phyloP scores from a whole-genome alignment of 1,140 invertebrate species.

The Heliothis subflexa region DNA sequence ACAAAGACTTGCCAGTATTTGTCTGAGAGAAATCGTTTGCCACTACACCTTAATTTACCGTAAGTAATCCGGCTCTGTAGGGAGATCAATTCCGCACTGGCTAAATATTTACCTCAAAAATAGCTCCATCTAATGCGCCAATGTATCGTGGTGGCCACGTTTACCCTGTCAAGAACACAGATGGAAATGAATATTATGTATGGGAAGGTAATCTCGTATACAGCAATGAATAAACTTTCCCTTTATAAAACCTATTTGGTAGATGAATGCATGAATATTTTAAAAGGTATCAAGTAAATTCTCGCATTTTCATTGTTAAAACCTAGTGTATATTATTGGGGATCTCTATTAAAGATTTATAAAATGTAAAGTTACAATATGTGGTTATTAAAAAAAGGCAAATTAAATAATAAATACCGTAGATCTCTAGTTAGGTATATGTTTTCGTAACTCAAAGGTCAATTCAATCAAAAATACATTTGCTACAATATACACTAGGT shows the following conservation, averaged over 20 bases:
- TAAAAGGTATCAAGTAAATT: neutral
- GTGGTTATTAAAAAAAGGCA: too few relatives aligned
- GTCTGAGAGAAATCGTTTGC: neutral
- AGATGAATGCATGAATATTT: neutral
- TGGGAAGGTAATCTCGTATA: neutral
- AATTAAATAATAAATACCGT: too few relatives aligned
- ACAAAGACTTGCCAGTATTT: slow-evolving; percentile 20
- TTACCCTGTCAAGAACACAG: slow-evolving; percentile 2
- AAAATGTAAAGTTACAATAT: too few relatives aligned
- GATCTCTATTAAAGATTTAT: too few relatives aligned
- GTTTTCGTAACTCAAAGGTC: too few relatives aligned
- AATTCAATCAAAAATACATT: too few relatives aligned
- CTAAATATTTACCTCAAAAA: slow-evolving; percentile 9
- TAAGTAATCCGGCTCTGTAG: slow-evolving; percentile 1
- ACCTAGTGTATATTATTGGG: too few relatives aligned
- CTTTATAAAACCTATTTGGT: neutral
- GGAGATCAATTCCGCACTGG: neutral
- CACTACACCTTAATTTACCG: slow-evolving; percentile 2
- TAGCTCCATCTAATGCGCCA: neutral
- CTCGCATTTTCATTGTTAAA: neutral
- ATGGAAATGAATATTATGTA: neutral
- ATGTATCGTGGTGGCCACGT: neutral
- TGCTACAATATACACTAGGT: too few relatives aligned
- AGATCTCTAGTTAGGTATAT: too few relatives aligned
- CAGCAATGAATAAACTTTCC: neutral